Base-by-base conservation (phyloP, 2,797 vertebrate species). In the Octomys mimax region DNA sequence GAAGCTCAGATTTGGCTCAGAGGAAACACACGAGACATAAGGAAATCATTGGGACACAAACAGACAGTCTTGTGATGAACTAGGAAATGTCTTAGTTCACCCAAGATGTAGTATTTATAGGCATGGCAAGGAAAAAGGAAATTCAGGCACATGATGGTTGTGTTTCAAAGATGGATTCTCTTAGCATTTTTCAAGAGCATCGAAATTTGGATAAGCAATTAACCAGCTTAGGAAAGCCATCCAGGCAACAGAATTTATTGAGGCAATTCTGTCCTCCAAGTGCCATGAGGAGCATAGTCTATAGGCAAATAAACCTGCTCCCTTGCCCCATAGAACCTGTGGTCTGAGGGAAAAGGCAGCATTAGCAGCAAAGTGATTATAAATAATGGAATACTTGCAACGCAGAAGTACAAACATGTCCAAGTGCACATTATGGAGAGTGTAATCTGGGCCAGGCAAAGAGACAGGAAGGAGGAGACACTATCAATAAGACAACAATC, bases 31-130 rank as follows among this genome's bases (percentile, higher is more conserved):
- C 0, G 52, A 97, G 70, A 71, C 97, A 96, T 92, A 88, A 96
- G 97, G 98, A 98, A 98, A 97, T 75, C 94, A 82, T 96, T 97
- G 97, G 89, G 94, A 92, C 64, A 77, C 92, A 97, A 96, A 98
- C 95, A 97, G 96, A 88, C 84, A 62, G 92, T 92, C 93, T 83
- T 62, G 75, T 77, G 95, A 92, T 97, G 89, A 83, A 75, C 54
- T 36, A 78, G 95, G 94, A 64, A 96, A 90, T 93, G 90, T 83
- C 84, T 82, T 78, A n/a, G 80, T 73, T 91, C 70, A 19, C 83
- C 33, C 92, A 64, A 46, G 82, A 84, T 16, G 46, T 42, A 66
- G 62, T 36, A 80, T 92, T 94, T 78, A 95, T 33, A 87, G 94
- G 42, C 88, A 66, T 0, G n/a, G 39, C 31, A n/a, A 57, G n/a